Conservation (phyloP, 1,140 invertebrate species). For the Heterodera schachtii region DNA sequence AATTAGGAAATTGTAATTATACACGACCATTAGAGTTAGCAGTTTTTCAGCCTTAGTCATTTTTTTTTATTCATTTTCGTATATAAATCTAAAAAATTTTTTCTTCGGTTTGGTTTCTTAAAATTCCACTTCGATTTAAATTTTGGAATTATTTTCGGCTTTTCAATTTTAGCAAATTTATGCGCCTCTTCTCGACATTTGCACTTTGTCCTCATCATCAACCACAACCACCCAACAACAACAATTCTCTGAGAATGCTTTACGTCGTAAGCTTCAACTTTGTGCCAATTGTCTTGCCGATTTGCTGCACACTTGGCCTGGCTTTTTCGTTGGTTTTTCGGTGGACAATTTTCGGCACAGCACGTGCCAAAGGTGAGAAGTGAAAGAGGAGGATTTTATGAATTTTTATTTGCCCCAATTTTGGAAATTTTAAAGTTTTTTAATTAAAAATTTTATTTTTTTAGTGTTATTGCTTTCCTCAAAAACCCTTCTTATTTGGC, state of each 20-base stretch:
- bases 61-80: no score
- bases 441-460: not conserved
- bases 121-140: no score
- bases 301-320: constrained; percentile 3
- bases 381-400: no score
- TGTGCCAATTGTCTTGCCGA: not conserved
- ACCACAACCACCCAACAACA: not conserved
- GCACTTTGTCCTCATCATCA: not conserved
- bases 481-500: not conserved
- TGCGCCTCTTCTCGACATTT: not conserved
- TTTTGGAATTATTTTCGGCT: no score
- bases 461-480: not conserved
- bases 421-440: not conserved
- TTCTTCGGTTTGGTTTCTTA: no score
- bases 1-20: no score
- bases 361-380: not conserved
- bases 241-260: not conserved
- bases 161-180: constrained; percentile 3
- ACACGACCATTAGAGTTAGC: no score
- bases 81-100: no score
- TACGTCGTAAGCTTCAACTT: not conserved
- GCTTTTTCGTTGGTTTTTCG: not conserved
- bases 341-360: not conserved
- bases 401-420: not conserved
- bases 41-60: no score